Evolutionary conservation across 2,113 vertebrate species (phyloP), one percentile per base, ranked within the genome.

Genomic region (Hyaena hyaena): DNA sequence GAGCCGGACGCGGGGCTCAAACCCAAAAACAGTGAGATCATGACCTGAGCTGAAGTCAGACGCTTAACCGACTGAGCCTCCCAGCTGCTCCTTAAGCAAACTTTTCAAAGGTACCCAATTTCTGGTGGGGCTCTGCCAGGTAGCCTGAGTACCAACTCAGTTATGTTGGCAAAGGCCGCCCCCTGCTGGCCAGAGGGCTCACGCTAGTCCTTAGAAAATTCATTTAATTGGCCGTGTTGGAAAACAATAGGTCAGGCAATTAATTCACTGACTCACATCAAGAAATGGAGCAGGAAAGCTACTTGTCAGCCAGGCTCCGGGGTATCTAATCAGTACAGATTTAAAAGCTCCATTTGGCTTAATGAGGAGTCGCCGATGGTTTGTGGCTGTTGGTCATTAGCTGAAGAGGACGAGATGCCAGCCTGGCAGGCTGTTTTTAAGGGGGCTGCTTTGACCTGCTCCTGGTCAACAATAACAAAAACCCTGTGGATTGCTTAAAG

Each of bases 91-190:
- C 39, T 39, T 76, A 17, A 84, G 79, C n/a, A 65, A 87, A 55
- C 35, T 93, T 93, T 87, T 89, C 53, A 31, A 80, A 87, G 17
- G 39, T 23, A 43, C 39, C 55, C 50, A n/a, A 1, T 88, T 87
- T 94, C 82, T 26, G 8, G 1, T 12, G 35, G 55, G 23, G 10
- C 17, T 90, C 50, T 35, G 33, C 16, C 8, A 1, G 21, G 10
- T 10, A 45, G 48, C 17, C 14, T 26, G 19, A 65, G 45, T 28
- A 48, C 24, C 48, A 55, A 74, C 48, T 73, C 48, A 31, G 11
- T 92, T 97, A 50, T 77, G 28, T 96, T 90, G 81, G 96, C 90
- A 68, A 90, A 96, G 94, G 76, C 4, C 1, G 92, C 88, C 95
- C 71, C 71, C 97, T 98, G 77, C 83, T 96, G 97, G 94, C 26